These are phyloP conservation scores for Mandrillus leucophaeus DNA, from an alignment of 2,113 vertebrate genomes.

Conservation along the genomic window DNA sequence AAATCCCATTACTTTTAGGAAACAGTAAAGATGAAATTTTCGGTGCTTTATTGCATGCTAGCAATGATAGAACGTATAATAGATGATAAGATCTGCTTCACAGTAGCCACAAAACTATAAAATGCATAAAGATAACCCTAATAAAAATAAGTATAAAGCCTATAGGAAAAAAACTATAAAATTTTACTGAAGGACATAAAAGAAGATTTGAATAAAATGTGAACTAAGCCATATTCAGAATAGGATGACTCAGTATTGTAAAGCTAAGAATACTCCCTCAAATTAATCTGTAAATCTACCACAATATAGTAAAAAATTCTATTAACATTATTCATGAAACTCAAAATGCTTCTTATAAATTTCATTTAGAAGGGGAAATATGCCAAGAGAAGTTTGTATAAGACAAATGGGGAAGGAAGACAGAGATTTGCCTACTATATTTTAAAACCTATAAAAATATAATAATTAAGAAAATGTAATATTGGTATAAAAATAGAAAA, in stretches of 20 bases:
- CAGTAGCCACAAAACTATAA: slow-evolving; percentile 18
- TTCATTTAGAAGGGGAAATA: background rate
- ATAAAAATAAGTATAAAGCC: slow-evolving; percentile 40
- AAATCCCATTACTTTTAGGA: background rate
- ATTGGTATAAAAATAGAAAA: background rate
- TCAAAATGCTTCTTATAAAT: background rate
- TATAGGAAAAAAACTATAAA: slow-evolving; percentile 54
- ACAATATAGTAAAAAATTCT: slow-evolving; percentile 6
- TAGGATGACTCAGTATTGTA: slow-evolving; percentile 12
- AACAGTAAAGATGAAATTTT: background rate
- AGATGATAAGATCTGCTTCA: background rate
- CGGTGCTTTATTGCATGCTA: background rate
- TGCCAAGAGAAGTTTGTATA: background rate
- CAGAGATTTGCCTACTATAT: background rate
- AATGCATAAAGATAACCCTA: slow-evolving; percentile 5
- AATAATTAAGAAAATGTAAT: background rate
- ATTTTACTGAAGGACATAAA: slow-evolving; percentile 58
- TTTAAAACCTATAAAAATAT: background rate
- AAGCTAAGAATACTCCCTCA: slow-evolving; percentile 30
- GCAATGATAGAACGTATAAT: background rate
- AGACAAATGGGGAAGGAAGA: background rate
- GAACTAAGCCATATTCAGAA: slow-evolving; percentile 38
- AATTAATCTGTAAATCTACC: slow-evolving; percentile 54
- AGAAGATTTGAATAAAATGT: slow-evolving; percentile 62
- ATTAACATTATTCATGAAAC: slow-evolving; percentile 42